Evolutionary conservation across 2,888 invertebrate genomes (phyloP).

Genomic region (Eurytoma adleriae): DNA sequence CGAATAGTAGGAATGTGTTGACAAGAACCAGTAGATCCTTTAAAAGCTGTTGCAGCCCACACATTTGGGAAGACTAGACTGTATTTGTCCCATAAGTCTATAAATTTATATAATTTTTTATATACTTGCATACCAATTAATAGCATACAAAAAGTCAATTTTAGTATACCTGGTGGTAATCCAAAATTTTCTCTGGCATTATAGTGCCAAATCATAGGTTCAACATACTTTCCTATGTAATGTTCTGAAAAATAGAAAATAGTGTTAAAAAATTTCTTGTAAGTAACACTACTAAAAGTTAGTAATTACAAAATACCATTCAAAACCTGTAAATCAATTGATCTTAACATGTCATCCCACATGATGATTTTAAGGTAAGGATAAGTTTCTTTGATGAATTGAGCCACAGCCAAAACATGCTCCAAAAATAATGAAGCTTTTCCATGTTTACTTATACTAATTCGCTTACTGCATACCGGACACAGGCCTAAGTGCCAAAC

Average conservation of each 20-base stretch:
- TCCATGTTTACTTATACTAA: slow-evolving; percentile 77
- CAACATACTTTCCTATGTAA: slow-evolving; percentile 79
- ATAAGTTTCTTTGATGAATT: slow-evolving; percentile 80
- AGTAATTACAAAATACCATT: slow-evolving; percentile 75
- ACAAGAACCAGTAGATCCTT: slow-evolving; percentile 89
- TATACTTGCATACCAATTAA: background rate
- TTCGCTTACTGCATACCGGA: slow-evolving; percentile 78
- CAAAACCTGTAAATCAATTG: slow-evolving; percentile 78
- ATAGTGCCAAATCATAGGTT: slow-evolving; percentile 86
- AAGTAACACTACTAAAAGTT: slow-evolving; percentile 12
- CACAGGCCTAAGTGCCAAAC: slow-evolving; percentile 86
- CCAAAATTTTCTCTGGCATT: slow-evolving; percentile 79
- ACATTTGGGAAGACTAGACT: slow-evolving; percentile 82
- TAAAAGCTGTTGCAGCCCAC: slow-evolving; percentile 90
- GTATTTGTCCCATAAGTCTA: slow-evolving; percentile 82
- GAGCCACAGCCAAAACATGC: slow-evolving; percentile 81
- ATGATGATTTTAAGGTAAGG: slow-evolving; percentile 83
- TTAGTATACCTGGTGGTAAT: slow-evolving; percentile 71
- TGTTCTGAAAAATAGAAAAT: slow-evolving; percentile 77
- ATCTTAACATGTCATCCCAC: slow-evolving; percentile 93
- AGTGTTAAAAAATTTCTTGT: slow-evolving; percentile 48
- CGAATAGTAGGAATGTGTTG: slow-evolving; percentile 83
- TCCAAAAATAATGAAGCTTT: slow-evolving; percentile 81
- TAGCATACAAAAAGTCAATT: background rate
- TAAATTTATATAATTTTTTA: slow-evolving; percentile 11